Evolutionary conservation across 2,797 vertebrate genomes (phyloP), one percentile per base, ranked within the genome.

Genomic region (Sebastiscus albofasciatus): DNA sequence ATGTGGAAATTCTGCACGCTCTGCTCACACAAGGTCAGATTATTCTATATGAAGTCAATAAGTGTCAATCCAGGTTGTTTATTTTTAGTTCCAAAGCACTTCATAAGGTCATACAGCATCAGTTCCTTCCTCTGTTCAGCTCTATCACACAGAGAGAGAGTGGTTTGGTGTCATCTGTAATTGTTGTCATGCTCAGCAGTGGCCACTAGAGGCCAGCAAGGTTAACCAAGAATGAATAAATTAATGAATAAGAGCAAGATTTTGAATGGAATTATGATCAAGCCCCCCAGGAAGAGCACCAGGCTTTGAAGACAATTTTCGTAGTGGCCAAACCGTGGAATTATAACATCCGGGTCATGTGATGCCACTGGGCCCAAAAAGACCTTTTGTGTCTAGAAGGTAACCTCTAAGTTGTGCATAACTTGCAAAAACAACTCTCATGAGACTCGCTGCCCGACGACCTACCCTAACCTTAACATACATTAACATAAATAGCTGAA

Each of bases 61-160:
- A 26, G 64, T 71, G 75, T 80, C 67, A 27, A 13, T 46, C 8
- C 64, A 56, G 49, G 77, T 78, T 66, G 2, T 80, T 79, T 81
- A 69, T 84, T 61, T 84, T 76, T 80, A 72, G 56, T 1, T 0
- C 12, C 24, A 65, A 29, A 61, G 36, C 67, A 55, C 29, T 61
- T 31, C 42, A 70, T 56, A 66, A 67, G 65, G 54, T 75, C 61
- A 55, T 6, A 6, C 3, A 46, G 42, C 9, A 12, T 60, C 55
- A 16, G 8, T 26, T 33, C 13, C 22, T 46, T 8, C 31, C 24
- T 16, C 20, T 29, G 29, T 34, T 70, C 14, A 64, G 55, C 39
- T 6, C 9, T 22, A 31, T 34, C 6, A 59, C n/a, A 60, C 4
- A 74, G 12, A 65, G 36, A 14, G 67, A 14, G 12, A 39, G 36